Conservation (phyloP, 2,113 vertebrate species). For the Antidorcas marsupialis region DNA sequence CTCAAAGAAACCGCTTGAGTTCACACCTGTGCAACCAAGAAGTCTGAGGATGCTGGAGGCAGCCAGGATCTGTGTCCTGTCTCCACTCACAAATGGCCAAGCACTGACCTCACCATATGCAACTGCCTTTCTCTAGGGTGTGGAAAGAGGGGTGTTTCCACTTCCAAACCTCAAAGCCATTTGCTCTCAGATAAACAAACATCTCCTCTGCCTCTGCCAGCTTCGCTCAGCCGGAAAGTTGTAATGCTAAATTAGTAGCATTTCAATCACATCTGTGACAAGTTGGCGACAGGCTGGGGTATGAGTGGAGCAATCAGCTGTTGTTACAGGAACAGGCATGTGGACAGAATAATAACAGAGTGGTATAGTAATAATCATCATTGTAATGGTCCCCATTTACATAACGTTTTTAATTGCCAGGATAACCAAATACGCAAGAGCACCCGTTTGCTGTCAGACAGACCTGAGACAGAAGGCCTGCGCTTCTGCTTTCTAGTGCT, state of each 20-base stretch:
- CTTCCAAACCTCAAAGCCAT: slow-evolving; percentile 8
- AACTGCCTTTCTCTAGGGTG: neutral
- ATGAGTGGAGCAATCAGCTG: neutral
- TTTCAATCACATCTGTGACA: slow-evolving; percentile 40
- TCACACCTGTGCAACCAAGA: neutral
- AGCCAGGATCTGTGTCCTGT: neutral
- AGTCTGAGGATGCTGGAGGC: neutral
- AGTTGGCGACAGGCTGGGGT: slow-evolving; percentile 30
- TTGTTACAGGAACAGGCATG: neutral
- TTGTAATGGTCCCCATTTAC: neutral
- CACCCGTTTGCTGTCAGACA: neutral
- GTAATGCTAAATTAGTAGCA: slow-evolving; percentile 35
- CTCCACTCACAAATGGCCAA: neutral
- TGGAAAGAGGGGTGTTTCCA: neutral
- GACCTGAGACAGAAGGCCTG: neutral
- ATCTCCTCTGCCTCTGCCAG: slow-evolving; percentile 37
- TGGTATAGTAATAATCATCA: neutral
- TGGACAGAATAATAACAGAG: neutral
- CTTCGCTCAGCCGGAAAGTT: slow-evolving; percentile 3
- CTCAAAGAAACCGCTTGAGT: neutral
- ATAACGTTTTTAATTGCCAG: neutral
- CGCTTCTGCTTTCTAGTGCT: neutral
- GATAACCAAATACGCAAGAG: neutral
- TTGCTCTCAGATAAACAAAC: slow-evolving; percentile 56
- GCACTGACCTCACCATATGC: neutral